These are phyloP conservation scores for Drosophila bocqueti DNA, from an alignment of 1,140 invertebrate species.

Conservation along the genomic window DNA sequence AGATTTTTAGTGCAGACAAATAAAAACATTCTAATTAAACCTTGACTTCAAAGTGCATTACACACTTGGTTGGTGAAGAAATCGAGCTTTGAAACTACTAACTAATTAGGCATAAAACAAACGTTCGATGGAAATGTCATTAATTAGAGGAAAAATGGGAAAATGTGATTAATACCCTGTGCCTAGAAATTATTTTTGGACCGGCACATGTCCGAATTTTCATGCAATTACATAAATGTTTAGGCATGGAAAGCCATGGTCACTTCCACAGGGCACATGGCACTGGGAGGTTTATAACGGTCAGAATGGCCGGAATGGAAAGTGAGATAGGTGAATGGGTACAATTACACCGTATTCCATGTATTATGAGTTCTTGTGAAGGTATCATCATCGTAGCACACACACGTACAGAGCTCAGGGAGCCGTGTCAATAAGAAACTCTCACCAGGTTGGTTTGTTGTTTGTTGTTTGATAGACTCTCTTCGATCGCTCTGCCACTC, in stretches of 20 bases:
- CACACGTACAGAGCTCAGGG: constrained; percentile 28
- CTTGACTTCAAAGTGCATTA: constrained; percentile 31
- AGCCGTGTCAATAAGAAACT: constrained; percentile 61
- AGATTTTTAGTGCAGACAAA: constrained; percentile 22
- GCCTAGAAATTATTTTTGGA: constrained; percentile 31
- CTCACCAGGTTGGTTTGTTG: constrained; percentile 63
- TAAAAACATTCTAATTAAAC: constrained; percentile 45
- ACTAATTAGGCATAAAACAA: constrained; percentile 14
- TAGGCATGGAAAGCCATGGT: constrained; percentile 5
- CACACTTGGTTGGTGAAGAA: not conserved
- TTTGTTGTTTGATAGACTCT: constrained; percentile 25
- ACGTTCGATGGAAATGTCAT: constrained; percentile 3
- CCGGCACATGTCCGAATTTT: constrained; percentile 27
- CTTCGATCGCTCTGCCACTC: constrained; percentile 11
- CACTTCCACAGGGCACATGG: constrained; percentile 19
- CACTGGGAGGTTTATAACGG: not conserved
- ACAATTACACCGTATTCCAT: constrained; percentile 40
- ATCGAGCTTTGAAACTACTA: constrained; percentile 4
- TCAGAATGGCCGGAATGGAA: constrained; percentile 10
- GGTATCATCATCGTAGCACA: constrained; percentile 45
- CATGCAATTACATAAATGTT: constrained; percentile 40
- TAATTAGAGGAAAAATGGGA: constrained; percentile 10
- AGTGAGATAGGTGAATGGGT: constrained; percentile 37
- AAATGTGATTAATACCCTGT: constrained; percentile 27
- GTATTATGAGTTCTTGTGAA: constrained; percentile 28